A percentile compares a stretch with the other conserved stretches of the same genome.
These are phyloP conservation scores for Arge pagana DNA, from an alignment of 2,888 invertebrate genomes.

Conservation along the genomic window DNA sequence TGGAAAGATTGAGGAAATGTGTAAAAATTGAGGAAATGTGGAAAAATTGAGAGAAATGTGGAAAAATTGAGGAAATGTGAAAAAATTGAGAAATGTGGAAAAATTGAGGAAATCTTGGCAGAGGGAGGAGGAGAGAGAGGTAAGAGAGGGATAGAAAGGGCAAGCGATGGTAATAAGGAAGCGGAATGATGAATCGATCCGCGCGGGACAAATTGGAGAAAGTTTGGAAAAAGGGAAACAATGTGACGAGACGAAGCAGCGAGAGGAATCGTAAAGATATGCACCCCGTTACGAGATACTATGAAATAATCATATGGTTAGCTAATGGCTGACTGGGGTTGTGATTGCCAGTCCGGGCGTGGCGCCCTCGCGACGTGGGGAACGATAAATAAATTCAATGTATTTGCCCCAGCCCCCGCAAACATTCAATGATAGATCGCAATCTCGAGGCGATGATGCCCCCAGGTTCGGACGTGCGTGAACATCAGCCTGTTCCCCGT, in stretches of 20 bases:
- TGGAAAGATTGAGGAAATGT: no score
- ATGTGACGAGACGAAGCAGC: background rate
- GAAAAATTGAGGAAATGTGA: no score
- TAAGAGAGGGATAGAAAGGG: background rate
- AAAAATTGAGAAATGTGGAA: no score
- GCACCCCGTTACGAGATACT: constrained; percentile 40
- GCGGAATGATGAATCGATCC: background rate
- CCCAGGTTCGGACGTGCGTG: constrained; percentile 23
- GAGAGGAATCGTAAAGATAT: constrained; percentile 39
- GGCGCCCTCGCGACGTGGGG: constrained; percentile 16
- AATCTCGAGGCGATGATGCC: constrained; percentile 41
- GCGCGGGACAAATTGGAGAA: background rate
- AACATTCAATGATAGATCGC: constrained; percentile 57
- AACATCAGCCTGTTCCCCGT: background rate
- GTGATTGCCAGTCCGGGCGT: constrained; percentile 29
- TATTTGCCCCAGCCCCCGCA: constrained; percentile 47
- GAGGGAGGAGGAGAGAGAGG: background rate
- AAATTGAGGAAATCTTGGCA: background rate
- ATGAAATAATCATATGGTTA: constrained; percentile 60
- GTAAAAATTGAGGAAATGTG: no score
- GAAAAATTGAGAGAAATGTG: no score
- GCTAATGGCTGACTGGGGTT: constrained; percentile 48
- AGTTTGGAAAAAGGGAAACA: background rate
- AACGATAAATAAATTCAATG: constrained; percentile 53
- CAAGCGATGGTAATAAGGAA: background rate